Percentiles rank a stretch among this genome's conserved stretches.
These are phyloP conservation scores for Mesorhabditis belari DNA, from an alignment of 2,888 invertebrate genomes.

Conservation along the genomic window DNA sequence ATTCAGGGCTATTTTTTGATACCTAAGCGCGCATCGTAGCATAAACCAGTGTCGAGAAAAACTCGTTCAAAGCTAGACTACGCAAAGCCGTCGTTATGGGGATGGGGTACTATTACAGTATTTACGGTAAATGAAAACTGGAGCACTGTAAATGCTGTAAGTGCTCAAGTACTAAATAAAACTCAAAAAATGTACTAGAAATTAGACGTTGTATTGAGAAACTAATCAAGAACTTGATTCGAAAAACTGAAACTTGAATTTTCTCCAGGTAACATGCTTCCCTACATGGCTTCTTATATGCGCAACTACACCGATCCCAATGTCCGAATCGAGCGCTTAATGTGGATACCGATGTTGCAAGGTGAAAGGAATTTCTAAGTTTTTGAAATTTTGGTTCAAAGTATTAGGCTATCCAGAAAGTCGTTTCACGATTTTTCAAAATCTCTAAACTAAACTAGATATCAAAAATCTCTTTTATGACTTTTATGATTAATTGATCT, in stretches of 20 bases:
- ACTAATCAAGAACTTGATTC: neutral
- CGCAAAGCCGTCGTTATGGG: no score
- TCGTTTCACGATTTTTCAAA: neutral
- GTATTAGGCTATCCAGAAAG: neutral
- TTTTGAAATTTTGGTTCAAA: neutral
- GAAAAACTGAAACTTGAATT: no score
- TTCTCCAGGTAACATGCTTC: slow-evolving; percentile 49
- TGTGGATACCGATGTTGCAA: slow-evolving; percentile 52
- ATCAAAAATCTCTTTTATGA: no score
- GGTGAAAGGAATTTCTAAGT: slow-evolving; percentile 12
- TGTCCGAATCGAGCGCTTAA: slow-evolving; percentile 42
- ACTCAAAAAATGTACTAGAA: neutral
- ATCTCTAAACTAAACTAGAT: no score
- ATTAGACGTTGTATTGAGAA: neutral
- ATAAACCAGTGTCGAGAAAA: no score
- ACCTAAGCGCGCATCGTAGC: no score
- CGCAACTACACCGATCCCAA: slow-evolving; percentile 44
- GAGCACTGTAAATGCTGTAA: neutral
- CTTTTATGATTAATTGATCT: no score
- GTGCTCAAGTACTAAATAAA: neutral
- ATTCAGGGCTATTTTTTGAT: no score
- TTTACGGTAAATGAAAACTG: no score
- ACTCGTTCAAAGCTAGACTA: no score
- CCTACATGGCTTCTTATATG: slow-evolving; percentile 52
- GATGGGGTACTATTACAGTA: no score